Base-by-base conservation (phyloP, 2,888 invertebrate genomes). In the Meiosimyza platycephala region DNA sequence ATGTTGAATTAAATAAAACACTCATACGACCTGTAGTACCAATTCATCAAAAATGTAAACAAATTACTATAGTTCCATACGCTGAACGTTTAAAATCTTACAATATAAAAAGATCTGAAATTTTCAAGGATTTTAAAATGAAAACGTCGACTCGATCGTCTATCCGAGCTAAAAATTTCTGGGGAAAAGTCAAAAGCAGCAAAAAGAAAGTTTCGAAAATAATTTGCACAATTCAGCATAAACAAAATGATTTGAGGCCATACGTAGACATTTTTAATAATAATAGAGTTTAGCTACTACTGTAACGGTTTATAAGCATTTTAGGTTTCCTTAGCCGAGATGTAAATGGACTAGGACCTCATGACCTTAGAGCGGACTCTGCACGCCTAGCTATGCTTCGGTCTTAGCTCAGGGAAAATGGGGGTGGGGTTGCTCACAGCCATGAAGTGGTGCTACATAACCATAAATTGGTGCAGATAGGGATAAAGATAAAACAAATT, bases 1-100 rank as follows among this genome's bases (percentile, higher is more conserved):
- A 15, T 6, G 15, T 11, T 15, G 59, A 22, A 18, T 28, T 28
- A 59, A 59, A 28, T 5, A 18, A 59, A 59, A 59, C 22, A 4
- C 15, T 59, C 59, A 22, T 28, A 13, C 6, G 13, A 59, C 15
- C 15, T 22, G 3, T 22, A 22, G 22, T 22, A 22, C 22, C 3
- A 51, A 71, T 16, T 9, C n/a, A 51, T 22, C 16, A 71, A 63
- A 64, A 54, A 18, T 15, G 40, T 47, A 47, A 22, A 51, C 16
- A 64, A 52, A 66, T 40, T 47, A 22, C 40, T 3, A 59, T 65
- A 22, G n/a, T 66, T 15, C 40, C 72, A 2, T 72, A 65, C 59
- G 59, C 59, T 51, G 57, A 66, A 59, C 15, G 72, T 6, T 40
- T 65, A 59, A 51, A 59, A 59, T n/a, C n/a, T 7, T 72, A 59